Conservation (phyloP, 1,140 invertebrate species). For the Brachionus plicatilis region DNA sequence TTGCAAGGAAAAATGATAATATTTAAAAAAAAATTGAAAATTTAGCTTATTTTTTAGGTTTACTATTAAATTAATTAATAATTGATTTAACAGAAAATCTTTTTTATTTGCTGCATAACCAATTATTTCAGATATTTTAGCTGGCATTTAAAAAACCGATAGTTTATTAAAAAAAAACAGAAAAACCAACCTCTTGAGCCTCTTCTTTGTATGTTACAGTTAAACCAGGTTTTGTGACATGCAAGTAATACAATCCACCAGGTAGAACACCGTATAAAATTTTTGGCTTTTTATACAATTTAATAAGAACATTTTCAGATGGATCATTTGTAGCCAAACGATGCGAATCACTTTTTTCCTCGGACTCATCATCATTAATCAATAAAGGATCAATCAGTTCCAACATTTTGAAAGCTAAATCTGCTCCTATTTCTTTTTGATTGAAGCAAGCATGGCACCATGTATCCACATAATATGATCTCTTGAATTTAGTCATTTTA, state of each 20-base stretch:
- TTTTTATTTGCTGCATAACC: too few species aligned
- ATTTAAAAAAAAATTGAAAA: too few species aligned
- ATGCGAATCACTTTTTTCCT: conserved; percentile 23
- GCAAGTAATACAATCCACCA: conserved; percentile 34
- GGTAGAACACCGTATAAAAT: conserved; percentile 49
- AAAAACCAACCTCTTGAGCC: neutral
- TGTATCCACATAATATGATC: conserved; percentile 53
- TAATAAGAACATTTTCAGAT: conserved; percentile 45
- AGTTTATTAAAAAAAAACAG: too few species aligned
- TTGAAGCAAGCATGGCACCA: conserved; percentile 56
- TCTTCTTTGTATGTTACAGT: conserved; percentile 14
- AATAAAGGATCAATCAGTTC: conserved; percentile 53
- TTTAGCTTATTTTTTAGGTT: too few species aligned
- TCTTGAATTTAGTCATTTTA: conserved; percentile 59
- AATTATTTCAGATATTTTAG: too few species aligned
- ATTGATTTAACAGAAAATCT: too few species aligned
- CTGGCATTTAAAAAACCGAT: too few species aligned
- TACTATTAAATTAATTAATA: too few species aligned
- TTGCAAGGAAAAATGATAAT: too few species aligned
- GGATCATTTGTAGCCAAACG: conserved; percentile 9
- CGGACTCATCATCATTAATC: conserved; percentile 41
- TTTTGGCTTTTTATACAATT: conserved; percentile 52
- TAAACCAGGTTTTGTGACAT: conserved; percentile 15
- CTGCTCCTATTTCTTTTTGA: conserved; percentile 54
- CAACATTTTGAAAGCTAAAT: conserved; percentile 48